Conservation (phyloP, 2,797 vertebrate genomes). For the Clarias fuscus region DNA sequence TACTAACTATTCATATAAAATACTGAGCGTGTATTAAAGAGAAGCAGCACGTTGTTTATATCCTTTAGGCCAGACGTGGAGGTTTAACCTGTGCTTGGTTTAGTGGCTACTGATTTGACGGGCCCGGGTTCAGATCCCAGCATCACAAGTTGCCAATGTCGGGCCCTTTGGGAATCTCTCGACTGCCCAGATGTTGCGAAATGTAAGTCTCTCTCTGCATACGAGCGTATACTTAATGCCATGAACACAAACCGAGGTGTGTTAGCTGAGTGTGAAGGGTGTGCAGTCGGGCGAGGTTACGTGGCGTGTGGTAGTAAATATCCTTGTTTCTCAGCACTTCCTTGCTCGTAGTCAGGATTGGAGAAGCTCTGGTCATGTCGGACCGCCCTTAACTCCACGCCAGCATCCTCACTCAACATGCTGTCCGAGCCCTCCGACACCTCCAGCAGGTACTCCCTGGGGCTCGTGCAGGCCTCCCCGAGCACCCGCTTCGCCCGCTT, state of each 20-base stretch:
- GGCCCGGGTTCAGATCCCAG: too few species aligned
- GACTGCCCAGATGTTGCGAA: too few species aligned
- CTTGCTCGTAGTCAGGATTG: neutral
- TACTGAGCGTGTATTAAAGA: neutral
- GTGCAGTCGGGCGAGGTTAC: neutral
- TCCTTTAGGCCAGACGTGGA: neutral
- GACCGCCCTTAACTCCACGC: constrained; percentile 38
- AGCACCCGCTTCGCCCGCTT: constrained; percentile 61
- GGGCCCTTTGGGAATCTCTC: too few species aligned
- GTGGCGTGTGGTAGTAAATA: constrained; percentile 33
- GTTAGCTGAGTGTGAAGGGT: neutral
- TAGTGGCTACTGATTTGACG: neutral
- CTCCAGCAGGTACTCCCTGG: constrained; percentile 42
- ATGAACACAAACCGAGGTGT: neutral
- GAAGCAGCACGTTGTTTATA: neutral
- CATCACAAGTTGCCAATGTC: too few species aligned
- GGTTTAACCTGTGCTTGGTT: too few species aligned
- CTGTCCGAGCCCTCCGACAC: constrained; percentile 44
- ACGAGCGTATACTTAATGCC: too few species aligned
- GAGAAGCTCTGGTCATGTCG: constrained; percentile 11
- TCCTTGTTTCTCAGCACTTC: constrained; percentile 20
- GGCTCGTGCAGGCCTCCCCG: constrained; percentile 32
- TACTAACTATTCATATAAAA: neutral
- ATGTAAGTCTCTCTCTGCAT: too few species aligned
- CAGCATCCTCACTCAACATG: neutral